These are phyloP conservation scores for Thomomys bottae DNA, from an alignment of 2,113 vertebrate species.

Conservation along the genomic window DNA sequence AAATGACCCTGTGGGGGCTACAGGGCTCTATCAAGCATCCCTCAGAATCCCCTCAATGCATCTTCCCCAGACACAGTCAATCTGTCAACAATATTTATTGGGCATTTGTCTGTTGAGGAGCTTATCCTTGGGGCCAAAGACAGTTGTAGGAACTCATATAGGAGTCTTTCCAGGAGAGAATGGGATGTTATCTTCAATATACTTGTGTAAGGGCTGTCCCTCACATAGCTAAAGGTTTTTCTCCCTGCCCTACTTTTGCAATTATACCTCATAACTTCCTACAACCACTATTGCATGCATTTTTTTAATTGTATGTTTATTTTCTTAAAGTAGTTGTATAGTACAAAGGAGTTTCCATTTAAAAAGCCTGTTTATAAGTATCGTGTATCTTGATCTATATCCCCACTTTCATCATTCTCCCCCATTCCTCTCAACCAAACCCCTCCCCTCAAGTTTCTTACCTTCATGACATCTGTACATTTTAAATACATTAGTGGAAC, in stretches of 20 bases:
- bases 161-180: background rate
- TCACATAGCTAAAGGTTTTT: background rate
- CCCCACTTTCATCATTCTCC: too few species aligned
- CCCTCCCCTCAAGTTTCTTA: too few species aligned
- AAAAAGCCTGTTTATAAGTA: too few species aligned
- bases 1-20: background rate
- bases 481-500: background rate
- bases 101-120: background rate
- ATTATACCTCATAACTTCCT: background rate
- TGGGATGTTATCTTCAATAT: background rate
- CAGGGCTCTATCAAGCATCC: background rate
- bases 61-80: slow-evolving; percentile 45
- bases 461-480: background rate
- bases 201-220: fast-evolving
- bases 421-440: too few species aligned
- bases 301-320: background rate
- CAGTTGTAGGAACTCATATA: background rate
- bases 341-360: too few species aligned
- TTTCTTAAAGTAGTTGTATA: too few species aligned
- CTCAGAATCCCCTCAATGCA: background rate
- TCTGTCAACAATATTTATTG: slow-evolving; percentile 30
- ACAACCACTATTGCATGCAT: background rate
- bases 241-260: background rate
- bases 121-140: background rate
- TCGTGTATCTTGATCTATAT: too few species aligned